Base-by-base conservation (phyloP, 2,113 vertebrate genomes). In the Lophura nycthemera region DNA sequence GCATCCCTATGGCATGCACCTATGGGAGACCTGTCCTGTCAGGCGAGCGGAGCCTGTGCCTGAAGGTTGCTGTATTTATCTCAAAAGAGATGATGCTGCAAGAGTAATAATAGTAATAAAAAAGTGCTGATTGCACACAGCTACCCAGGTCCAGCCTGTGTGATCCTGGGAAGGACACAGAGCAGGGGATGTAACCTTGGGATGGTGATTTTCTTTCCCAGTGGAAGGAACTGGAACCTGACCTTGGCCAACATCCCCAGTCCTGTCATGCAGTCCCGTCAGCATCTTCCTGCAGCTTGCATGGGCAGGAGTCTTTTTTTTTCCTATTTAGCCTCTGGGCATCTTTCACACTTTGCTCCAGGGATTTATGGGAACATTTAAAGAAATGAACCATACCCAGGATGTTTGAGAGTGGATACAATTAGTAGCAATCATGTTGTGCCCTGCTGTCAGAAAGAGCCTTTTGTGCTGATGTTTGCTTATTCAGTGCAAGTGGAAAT, bases 201-300 rank as follows among this genome's bases (percentile, higher is more conserved):
- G 64, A 65, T 1, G 1, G 5, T 0, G 1, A 45, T 54, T 80
- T 80, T 60, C 25, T 64, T 69, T 36, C 42, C 15, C 27, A 43
- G 16, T 7, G 73, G n/a, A 83, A 86, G 89, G 86, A 91, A 67
- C 57, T 42, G 2, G 19, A 8, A 22, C 25, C 16, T 1, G 4
- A 32, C 47, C 73, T 67, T 67, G 42, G 36, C 45, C 57, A 36
- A 30, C 0, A 1, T 13, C 83, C 17, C 52, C 36, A 72, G 29
- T 47, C 18, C 13, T 1, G 0, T 21, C 27, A 45, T 57, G 32
- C 29, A 10, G 5, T 4, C 7, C 12, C 70, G 66, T 34, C 52
- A 57, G 42, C 2, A 0, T 71, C 32, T 57, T 61, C 40, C 22
- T 82, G 42, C 54, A 52, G n/a, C 13, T 64, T 10, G 34, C 25